Evolutionary conservation across 2,888 invertebrate genomes (phyloP), one percentile per base, ranked within the genome.

Genomic region (Apoderus coryli): DNA sequence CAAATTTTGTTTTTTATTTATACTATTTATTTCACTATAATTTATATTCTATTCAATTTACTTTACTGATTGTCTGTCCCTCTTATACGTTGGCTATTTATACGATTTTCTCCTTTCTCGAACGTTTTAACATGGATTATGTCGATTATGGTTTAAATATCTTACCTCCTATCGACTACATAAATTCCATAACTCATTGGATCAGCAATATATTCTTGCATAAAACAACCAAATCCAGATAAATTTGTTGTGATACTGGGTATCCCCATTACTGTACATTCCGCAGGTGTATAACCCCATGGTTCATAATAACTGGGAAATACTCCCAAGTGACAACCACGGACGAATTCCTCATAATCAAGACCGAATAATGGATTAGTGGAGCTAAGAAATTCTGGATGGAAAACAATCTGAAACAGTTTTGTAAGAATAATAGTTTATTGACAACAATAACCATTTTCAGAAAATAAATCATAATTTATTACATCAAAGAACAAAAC

Each of bases 201-300:
- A 56, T 98, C 96, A 0, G 89, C 82, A 34, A 98, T 84, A 54
- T 96, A 92, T 44, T 98, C 92, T 46, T 89, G 77, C 90, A 96
- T 95, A 61, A 96, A 96, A 54, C 95, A 95, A 3, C 96, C 96
- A 57, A 96, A 96, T 22, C 90, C 39, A 25, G 95, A 95, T 3
- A 99, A 63, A 56, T 98, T 99, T 6, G 98, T 98, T 1, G 96
- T 93, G 42, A 98, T 72, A 48, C 90, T 93, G 0, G 98, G 98
- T 46, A 98, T 96, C 0, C 98, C 98, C 96, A 98, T 96, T n/a
- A 98, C 95, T 0, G 98, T 99, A 50, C 98, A 98, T 57, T 98
- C 98, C 1, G 96, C 98, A 0, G 96, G 96, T 0, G 96, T 98
- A 58, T 96, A 98, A 1, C 98, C 98, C 98, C 98, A 98, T 0